phyloP scores from a whole-genome alignment of 1,140 invertebrate genomes.

The Drosophila ananassae region DNA sequence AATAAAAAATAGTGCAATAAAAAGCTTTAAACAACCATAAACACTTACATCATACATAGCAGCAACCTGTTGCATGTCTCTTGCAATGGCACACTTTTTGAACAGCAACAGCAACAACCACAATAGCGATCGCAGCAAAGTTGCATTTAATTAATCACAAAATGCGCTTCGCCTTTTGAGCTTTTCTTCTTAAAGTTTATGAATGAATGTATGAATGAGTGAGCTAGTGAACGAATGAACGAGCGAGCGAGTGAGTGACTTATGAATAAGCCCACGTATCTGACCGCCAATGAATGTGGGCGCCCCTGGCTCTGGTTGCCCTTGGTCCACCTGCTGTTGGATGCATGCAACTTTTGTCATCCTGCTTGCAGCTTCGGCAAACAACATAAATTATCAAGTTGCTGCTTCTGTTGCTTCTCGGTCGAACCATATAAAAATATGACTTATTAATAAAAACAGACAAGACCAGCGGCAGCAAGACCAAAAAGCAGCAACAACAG shows the following conservation, averaged over 20 bases:
- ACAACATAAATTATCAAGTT: constrained; percentile 72
- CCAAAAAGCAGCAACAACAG: constrained; percentile 31
- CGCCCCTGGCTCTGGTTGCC: constrained; percentile 41
- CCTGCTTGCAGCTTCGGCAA: constrained; percentile 38
- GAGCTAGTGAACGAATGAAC: constrained; percentile 27
- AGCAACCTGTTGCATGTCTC: constrained; percentile 63
- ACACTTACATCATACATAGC: constrained; percentile 37
- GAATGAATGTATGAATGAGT: constrained; percentile 60
- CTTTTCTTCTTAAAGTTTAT: constrained; percentile 65
- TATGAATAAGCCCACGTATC: constrained; percentile 49
- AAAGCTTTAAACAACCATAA: constrained; percentile 54
- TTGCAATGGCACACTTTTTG: constrained; percentile 72
- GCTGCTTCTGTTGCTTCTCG: constrained; percentile 38
- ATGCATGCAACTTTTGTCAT: constrained; percentile 50
- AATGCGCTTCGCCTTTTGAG: constrained; percentile 46
- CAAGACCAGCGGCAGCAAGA: constrained; percentile 36
- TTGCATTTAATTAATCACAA: constrained; percentile 81
- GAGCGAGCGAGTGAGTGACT: constrained; percentile 55
- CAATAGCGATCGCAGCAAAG: constrained; percentile 32
- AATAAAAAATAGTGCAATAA: constrained; percentile 52
- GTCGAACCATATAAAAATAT: constrained; percentile 73
- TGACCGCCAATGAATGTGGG: constrained; percentile 17
- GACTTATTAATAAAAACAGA: constrained; percentile 81
- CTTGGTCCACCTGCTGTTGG: constrained; percentile 33
- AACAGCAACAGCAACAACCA: constrained; percentile 22